A percentile compares a stretch with the other conserved stretches of the same genome.
Evolutionary conservation across 1,140 invertebrate species (phyloP).

Genomic region (Zelostemma sp.): DNA sequence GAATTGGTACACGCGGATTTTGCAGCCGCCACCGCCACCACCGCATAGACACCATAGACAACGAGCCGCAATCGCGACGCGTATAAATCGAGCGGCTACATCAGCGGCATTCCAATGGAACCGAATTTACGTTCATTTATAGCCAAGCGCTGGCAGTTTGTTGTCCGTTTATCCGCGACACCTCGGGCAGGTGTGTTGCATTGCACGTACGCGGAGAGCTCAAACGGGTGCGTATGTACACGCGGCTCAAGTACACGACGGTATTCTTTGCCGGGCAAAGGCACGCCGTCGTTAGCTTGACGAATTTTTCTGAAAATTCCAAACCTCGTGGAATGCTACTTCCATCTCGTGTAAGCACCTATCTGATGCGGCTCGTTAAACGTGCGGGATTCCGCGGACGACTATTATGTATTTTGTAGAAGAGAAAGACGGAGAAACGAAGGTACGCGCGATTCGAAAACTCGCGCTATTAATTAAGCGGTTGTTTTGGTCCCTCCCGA

Average conservation of each 20-base stretch:
- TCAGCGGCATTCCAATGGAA: slow-evolving; percentile 35
- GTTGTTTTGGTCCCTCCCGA: no score
- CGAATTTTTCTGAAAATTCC: slow-evolving; percentile 40
- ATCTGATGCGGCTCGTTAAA: slow-evolving; percentile 53
- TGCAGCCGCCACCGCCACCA: slow-evolving; percentile 4
- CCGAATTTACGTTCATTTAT: slow-evolving; percentile 53
- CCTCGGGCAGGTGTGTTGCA: slow-evolving; percentile 12
- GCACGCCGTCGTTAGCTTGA: slow-evolving; percentile 30
- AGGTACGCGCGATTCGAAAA: no score
- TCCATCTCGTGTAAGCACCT: slow-evolving; percentile 22
- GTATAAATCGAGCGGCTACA: slow-evolving; percentile 30
- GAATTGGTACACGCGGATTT: slow-evolving; percentile 18
- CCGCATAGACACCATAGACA: slow-evolving; percentile 8
- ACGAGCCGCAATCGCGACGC: slow-evolving; percentile 14
- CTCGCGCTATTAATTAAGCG: no score
- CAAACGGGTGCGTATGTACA: slow-evolving; percentile 12
- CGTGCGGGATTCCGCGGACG: slow-evolving; percentile 24
- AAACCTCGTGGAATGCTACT: slow-evolving; percentile 27
- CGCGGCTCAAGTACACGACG: background rate
- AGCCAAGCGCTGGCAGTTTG: slow-evolving; percentile 29
- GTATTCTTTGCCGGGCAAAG: slow-evolving; percentile 16
- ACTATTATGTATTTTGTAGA: no score
- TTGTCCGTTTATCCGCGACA: slow-evolving; percentile 42
- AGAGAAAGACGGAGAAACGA: no score
- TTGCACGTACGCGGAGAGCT: background rate